Percentiles rank a stretch among this genome's conserved stretches.
Conservation (phyloP, 2,888 invertebrate species). For the Callyntrura guangdongensis region DNA sequence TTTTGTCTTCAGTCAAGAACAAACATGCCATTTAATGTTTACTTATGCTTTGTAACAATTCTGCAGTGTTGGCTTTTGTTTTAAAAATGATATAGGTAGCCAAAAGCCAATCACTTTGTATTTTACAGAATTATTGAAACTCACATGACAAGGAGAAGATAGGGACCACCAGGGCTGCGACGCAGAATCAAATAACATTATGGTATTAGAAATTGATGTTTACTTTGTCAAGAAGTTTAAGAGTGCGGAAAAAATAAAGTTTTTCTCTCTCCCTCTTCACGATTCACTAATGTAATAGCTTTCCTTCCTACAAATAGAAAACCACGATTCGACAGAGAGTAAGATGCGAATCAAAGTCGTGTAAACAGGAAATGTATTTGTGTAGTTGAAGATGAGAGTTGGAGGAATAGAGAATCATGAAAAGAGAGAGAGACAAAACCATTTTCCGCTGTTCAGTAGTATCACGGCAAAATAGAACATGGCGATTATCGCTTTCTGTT, state of each 20-base stretch:
- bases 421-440: neutral
- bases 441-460: neutral
- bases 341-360: constrained; percentile 32
- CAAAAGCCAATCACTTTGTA: too few species aligned
- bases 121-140: too few species aligned
- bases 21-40: neutral
- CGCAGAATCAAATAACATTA: constrained; percentile 26
- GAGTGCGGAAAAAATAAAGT: constrained; percentile 32
- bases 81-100: too few species aligned
- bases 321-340: constrained; percentile 9
- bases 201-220: constrained; percentile 1
- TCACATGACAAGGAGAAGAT: neutral
- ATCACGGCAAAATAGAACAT: constrained; percentile 2
- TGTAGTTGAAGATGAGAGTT: neutral
- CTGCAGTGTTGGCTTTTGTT: too few species aligned
- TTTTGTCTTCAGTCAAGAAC: neutral
- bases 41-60: neutral
- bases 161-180: too few species aligned
- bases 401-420: neutral
- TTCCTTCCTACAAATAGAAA: constrained; percentile 37
- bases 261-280: neutral
- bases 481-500: constrained; percentile 10
- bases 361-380: constrained; percentile 19
- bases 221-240: constrained; percentile 20
- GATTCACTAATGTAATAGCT: constrained; percentile 32